Conservation (phyloP, 2,113 vertebrate genomes). For the Rhinoderma darwinii region DNA sequence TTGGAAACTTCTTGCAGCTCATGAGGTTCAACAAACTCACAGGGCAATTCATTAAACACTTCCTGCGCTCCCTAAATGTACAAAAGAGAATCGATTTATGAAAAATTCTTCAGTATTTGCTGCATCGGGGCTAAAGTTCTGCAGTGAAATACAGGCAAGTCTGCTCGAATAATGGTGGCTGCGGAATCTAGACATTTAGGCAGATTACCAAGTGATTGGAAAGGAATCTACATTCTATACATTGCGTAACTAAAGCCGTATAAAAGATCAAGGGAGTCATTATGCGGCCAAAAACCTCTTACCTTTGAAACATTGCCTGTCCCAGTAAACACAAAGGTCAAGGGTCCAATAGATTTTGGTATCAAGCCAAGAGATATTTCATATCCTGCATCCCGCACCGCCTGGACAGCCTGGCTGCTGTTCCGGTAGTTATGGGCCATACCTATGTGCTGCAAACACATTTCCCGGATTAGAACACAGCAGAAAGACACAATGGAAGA, state of each 20-base stretch:
- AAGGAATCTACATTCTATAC: too few relatives aligned
- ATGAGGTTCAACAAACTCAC: constrained; percentile 93
- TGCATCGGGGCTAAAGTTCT: neutral
- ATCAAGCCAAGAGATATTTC: constrained; percentile 96
- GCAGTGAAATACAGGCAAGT: neutral
- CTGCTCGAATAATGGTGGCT: neutral
- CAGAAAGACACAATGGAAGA: neutral
- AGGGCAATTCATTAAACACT: constrained; percentile 92
- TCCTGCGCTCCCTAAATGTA: constrained; percentile 88
- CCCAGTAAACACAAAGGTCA: constrained; percentile 97
- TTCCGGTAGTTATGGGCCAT: constrained; percentile 99
- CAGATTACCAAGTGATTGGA: too few relatives aligned
- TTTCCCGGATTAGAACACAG: neutral
- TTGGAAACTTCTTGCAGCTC: constrained; percentile 89
- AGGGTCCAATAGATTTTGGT: constrained; percentile 92
- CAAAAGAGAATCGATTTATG: neutral
- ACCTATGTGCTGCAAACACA: constrained; percentile 86
- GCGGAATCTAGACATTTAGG: too few relatives aligned
- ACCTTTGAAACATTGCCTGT: constrained; percentile 98
- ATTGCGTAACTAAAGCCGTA: too few relatives aligned
- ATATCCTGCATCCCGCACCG: constrained; percentile 96
- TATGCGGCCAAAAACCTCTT: too few relatives aligned
- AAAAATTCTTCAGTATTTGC: neutral
- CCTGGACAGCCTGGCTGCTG: constrained; percentile 94
- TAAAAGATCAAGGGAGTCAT: too few relatives aligned